These are phyloP conservation scores for Spilosoma lubricipeda DNA, from an alignment of 2,888 invertebrate species.

Conservation along the genomic window DNA sequence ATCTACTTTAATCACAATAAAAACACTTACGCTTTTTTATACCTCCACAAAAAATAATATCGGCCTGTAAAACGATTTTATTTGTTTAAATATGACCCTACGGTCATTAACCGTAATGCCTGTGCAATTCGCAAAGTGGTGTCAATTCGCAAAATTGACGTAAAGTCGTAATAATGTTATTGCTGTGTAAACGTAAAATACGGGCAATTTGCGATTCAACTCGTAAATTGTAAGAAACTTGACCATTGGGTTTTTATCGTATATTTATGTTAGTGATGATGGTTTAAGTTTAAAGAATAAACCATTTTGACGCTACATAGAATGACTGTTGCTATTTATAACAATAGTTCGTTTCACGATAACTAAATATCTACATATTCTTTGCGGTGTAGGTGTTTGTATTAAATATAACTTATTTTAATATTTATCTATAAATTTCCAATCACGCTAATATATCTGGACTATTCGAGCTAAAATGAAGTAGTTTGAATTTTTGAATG, in stretches of 20 bases:
- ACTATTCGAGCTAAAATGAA: too few relatives aligned
- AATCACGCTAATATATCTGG: too few relatives aligned
- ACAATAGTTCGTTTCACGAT: neutral
- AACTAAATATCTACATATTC: neutral
- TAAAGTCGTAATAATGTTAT: slow-evolving; percentile 52
- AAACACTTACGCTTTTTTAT: slow-evolving; percentile 15
- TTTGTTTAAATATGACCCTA: slow-evolving; percentile 31
- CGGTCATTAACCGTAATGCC: slow-evolving; percentile 35
- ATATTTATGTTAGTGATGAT: neutral
- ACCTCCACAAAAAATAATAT: slow-evolving; percentile 19
- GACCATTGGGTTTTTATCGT: slow-evolving; percentile 45
- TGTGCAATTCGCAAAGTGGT: slow-evolving; percentile 50
- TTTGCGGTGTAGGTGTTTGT: neutral
- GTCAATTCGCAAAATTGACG: slow-evolving; percentile 57
- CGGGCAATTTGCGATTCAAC: slow-evolving; percentile 40
- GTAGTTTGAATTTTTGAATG: too few relatives aligned
- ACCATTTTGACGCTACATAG: neutral
- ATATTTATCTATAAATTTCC: neutral
- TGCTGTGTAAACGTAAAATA: slow-evolving; percentile 46
- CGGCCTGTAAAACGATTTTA: slow-evolving; percentile 36
- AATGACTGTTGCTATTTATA: neutral
- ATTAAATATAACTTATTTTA: neutral
- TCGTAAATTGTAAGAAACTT: slow-evolving; percentile 48
- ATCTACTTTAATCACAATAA: slow-evolving; percentile 29
- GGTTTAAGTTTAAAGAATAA: neutral